Evolutionary conservation across 2,888 invertebrate genomes (phyloP).

Genomic region (Hedya salicella): DNA sequence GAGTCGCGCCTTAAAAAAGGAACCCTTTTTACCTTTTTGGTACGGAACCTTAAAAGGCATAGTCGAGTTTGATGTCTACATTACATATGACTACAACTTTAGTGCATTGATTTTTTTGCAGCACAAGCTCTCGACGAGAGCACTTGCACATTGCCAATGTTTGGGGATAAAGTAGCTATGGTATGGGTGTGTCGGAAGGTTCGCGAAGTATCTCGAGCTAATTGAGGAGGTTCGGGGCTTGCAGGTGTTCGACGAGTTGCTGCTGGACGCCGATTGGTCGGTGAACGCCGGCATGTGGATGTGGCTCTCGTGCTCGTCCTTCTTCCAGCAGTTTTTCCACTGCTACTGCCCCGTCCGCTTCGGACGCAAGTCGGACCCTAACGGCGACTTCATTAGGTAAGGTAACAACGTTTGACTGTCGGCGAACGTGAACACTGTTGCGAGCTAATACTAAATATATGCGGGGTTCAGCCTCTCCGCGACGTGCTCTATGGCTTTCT

Average conservation of each 20-base stretch:
- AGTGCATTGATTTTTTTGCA: not conserved
- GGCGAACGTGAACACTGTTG: not conserved
- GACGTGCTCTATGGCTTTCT: too few species aligned
- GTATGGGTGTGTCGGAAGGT: not conserved
- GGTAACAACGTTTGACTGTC: conserved; percentile 73
- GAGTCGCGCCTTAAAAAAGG: too few species aligned
- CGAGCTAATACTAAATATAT: too few species aligned
- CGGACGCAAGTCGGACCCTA: conserved; percentile 93
- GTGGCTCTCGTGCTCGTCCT: conserved; percentile 95
- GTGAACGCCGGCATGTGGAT: conserved; percentile 96
- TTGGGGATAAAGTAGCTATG: not conserved
- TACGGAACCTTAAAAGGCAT: too few species aligned
- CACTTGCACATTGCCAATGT: not conserved
- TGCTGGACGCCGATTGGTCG: conserved; percentile 94
- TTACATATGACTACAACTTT: not conserved
- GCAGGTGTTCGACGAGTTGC: conserved; percentile 92
- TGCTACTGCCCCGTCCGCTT: conserved; percentile 94
- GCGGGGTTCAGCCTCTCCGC: too few species aligned
- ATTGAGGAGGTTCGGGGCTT: conserved; percentile 46
- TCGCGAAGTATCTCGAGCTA: conserved; percentile 9
- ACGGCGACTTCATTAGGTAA: conserved; percentile 95
- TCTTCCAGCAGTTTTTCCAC: conserved; percentile 94
- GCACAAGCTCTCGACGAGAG: not conserved
- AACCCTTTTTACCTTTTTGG: too few species aligned
- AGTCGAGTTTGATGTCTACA: too few species aligned